Evolutionary conservation across 2,113 vertebrate genomes (phyloP).

Genomic region (Hemichromis elongatus): DNA sequence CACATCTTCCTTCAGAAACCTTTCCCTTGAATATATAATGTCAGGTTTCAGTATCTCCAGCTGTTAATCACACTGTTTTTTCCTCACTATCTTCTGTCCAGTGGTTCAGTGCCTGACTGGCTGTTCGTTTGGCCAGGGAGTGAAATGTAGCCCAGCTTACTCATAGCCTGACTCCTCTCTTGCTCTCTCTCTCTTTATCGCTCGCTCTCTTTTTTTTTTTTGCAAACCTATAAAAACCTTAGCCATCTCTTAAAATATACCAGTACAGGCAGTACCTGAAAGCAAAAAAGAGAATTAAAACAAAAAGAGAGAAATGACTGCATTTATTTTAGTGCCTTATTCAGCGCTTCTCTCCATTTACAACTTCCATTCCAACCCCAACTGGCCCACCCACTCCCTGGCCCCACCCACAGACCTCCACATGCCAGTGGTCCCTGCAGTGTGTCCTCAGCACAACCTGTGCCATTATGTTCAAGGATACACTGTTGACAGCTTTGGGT

Average conservation of each 20-base stretch:
- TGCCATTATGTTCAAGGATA: constrained; percentile 56
- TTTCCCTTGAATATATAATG: background rate
- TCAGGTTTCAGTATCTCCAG: constrained; percentile 2
- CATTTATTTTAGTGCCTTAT: background rate
- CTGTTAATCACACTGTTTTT: background rate
- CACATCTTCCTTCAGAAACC: background rate
- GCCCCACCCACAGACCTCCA: constrained; percentile 24
- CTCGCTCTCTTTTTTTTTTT: background rate
- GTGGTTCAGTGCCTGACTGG: background rate
- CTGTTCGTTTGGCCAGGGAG: background rate
- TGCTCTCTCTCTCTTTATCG: background rate
- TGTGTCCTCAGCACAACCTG: constrained; percentile 42
- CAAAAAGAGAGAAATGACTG: background rate
- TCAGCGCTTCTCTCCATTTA: background rate
- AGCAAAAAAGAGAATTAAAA: background rate
- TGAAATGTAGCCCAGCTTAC: background rate
- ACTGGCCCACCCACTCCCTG: background rate
- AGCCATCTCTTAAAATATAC: background rate
- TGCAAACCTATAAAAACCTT: background rate
- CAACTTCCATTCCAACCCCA: background rate
- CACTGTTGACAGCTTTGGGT: constrained; percentile 63
- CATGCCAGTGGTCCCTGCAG: constrained; percentile 32
- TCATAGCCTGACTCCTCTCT: background rate
- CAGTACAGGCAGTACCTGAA: background rate
- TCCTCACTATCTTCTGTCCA: background rate